Base-by-base conservation (phyloP, 1,140 invertebrate species). In the Ectropis grisescens region DNA sequence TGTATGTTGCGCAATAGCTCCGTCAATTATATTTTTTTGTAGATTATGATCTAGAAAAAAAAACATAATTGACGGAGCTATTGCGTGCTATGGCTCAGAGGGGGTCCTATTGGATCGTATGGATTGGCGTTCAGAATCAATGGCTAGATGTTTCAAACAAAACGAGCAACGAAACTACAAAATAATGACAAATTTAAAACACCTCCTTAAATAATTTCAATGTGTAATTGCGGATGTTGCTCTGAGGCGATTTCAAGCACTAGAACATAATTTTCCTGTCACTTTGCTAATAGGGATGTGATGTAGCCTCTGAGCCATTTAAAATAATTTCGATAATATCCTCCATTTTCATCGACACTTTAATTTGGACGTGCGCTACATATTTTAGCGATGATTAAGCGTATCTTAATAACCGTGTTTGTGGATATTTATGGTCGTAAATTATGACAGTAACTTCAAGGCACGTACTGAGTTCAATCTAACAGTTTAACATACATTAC, bases 201-300 rank as follows among this genome's bases (percentile, higher is more conserved):
- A 23, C 35, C 11, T 12, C 24, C n/a, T 12, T 37, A 16, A 19
- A 15, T 28, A 29, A 37, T 29, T 37, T 37, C 13, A 15, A 22
- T 16, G 16, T 11, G 16, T 29, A 25, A 37, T 28, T 13, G 8
- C 9, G 29, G 12, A 28, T 29, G 29, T 33, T 26, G 35, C 26
- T 41, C 15, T 33, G 26, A 31, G 42, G 39, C 27, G 37, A 33
- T 37, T 14, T 29, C 16, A 2, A 22, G 19, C n/a, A n/a, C n/a
- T n/a, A n/a, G n/a, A n/a, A n/a, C n/a, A 19, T 14, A 40, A 46
- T 46, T 46, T 41, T 41, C 43, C 37, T 41, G 43, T 46, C 43
- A 40, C 33, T 13, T 29, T 2, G 27, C 33, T 46, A 36, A 40
- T 37, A 46, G 14, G 43, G 29, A 36, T 37, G 40, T 46, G 43